Conservation (phyloP, 2,888 invertebrate species). For the Junonia oenone region DNA sequence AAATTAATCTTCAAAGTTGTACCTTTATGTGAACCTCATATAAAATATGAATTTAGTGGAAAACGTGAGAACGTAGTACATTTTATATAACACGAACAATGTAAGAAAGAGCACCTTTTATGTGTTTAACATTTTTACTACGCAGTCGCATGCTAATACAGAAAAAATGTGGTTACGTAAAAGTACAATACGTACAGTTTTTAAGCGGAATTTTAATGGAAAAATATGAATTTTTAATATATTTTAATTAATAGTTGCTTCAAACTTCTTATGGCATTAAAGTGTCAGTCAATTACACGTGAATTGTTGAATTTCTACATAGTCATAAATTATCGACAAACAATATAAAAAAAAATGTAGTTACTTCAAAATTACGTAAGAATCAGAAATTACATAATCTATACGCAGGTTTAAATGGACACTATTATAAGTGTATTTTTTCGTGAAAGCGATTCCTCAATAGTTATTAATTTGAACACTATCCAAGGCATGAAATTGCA, state of each 20-base stretch:
- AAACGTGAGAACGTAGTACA: slow-evolving; percentile 8
- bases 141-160: not conserved
- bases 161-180: not conserved
- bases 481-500: slow-evolving; percentile 50
- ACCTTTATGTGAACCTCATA: slow-evolving; percentile 1
- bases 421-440: slow-evolving; percentile 29
- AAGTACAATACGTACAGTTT: not conserved
- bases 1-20: not conserved
- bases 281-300: too few relatives aligned
- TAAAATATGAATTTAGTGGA: slow-evolving; percentile 5
- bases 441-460: slow-evolving; percentile 46
- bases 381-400: slow-evolving; percentile 5
- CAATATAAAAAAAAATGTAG: slow-evolving; percentile 8
- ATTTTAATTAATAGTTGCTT: too few relatives aligned
- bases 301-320: not conserved
- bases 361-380: slow-evolving; percentile 14
- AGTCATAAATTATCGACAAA: not conserved
- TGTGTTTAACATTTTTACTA: not conserved
- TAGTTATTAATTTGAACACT: slow-evolving; percentile 38
- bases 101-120: slow-evolving; percentile 3
- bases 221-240: too few relatives aligned
- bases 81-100: not conserved
- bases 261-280: too few relatives aligned
- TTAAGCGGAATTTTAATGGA: too few relatives aligned
- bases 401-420: slow-evolving; percentile 14